Evolutionary conservation across 30 jellyfish, hydroid and myxozoan genomes (phyloP).

Genomic region (Pelagia noctiluca): DNA sequence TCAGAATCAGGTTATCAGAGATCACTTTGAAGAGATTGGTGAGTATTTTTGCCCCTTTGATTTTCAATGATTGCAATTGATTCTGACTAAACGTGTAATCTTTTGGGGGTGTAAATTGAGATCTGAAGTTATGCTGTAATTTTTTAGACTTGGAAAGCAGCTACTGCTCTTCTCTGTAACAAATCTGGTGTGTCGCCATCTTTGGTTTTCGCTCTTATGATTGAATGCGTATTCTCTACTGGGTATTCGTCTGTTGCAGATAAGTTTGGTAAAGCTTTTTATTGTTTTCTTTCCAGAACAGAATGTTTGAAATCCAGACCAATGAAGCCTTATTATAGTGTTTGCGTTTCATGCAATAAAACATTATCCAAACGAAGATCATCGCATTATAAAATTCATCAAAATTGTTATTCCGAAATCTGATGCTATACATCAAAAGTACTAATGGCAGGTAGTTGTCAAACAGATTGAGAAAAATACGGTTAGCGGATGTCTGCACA

Average conservation of each 20-base stretch:
- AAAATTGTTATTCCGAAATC: background rate
- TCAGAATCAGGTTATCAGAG: no score
- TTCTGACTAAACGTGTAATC: constrained; percentile 38
- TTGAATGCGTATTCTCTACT: constrained; percentile 47
- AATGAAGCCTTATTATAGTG: constrained; percentile 50
- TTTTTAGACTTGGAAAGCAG: constrained; percentile 32
- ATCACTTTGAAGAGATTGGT: no score
- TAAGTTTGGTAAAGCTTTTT: background rate
- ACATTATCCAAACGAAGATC: constrained; percentile 15
- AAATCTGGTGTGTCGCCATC: constrained; percentile 23
- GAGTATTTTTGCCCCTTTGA: constrained; percentile 10
- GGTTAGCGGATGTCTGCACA: constrained; percentile 20
- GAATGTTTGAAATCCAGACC: constrained; percentile 19
- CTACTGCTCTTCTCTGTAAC: constrained; percentile 27
- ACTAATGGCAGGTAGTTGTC: background rate
- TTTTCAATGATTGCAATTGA: constrained; percentile 30
- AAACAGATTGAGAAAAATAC: constrained; percentile 15
- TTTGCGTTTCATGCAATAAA: background rate
- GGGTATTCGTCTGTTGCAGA: constrained; percentile 44
- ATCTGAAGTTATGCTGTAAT: constrained; percentile 25
- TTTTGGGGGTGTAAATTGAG: constrained; percentile 35
- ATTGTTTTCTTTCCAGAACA: constrained; percentile 29
- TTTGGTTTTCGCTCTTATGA: constrained; percentile 21
- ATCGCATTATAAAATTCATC: background rate
- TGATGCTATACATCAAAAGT: background rate